phyloP scores from a whole-genome alignment of 2,888 invertebrate species.

The Lapara coniferarum region DNA sequence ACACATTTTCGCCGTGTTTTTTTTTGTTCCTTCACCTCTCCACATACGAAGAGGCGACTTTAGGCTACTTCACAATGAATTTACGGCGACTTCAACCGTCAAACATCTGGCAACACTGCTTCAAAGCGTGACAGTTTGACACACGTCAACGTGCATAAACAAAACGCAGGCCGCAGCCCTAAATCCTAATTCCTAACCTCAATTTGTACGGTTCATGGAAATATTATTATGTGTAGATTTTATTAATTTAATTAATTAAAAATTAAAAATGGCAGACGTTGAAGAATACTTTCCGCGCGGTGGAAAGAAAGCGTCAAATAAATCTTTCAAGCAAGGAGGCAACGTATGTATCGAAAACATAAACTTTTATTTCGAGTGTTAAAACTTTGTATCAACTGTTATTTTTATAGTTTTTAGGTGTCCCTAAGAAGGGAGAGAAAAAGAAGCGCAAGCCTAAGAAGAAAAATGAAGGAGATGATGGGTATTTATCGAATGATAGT shows the following conservation, averaged over 20 bases:
- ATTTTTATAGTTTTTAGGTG: conserved; percentile 65
- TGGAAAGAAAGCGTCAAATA: conserved; percentile 75
- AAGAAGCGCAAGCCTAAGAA: conserved; percentile 68
- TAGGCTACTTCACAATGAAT: too few relatives aligned
- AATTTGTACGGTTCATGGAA: not conserved
- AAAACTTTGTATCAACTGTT: not conserved
- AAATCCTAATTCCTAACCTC: conserved; percentile 2
- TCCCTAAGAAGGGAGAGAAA: conserved; percentile 69
- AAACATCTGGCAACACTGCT: too few relatives aligned
- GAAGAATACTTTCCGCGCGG: conserved; percentile 85
- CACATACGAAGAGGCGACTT: too few relatives aligned
- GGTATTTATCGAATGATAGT: conserved; percentile 72
- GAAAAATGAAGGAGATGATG: conserved; percentile 71
- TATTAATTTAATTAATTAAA: conserved; percentile 29
- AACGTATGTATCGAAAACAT: conserved; percentile 56
- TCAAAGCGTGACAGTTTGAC: not conserved
- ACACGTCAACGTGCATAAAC: conserved; percentile 14
- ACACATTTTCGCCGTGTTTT: too few relatives aligned
- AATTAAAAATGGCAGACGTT: conserved; percentile 60
- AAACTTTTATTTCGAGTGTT: not conserved
- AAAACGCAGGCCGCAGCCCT: not conserved
- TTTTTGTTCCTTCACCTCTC: too few relatives aligned
- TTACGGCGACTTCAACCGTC: too few relatives aligned
- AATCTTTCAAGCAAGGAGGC: conserved; percentile 72
- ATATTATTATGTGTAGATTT: conserved; percentile 14